Evolutionary conservation across 2,888 invertebrate genomes (phyloP).

Genomic region (Rosalia funebris): DNA sequence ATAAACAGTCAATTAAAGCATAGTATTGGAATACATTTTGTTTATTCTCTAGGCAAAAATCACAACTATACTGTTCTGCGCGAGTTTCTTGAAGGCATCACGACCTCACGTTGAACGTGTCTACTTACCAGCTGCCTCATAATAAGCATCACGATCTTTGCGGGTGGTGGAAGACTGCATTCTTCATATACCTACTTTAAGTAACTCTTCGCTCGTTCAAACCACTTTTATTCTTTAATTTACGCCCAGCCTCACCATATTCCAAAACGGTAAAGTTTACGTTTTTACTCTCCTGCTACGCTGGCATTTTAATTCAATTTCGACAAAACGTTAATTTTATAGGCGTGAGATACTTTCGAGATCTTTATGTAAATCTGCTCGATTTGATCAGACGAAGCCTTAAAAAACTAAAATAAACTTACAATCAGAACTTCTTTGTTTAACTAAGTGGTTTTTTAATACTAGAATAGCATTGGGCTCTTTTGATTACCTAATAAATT

Average conservation of each 20-base stretch:
- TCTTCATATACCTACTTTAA: constrained; percentile 36
- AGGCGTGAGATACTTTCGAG: background rate
- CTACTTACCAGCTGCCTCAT: constrained; percentile 52
- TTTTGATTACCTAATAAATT: background rate
- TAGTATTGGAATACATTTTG: constrained; percentile 29
- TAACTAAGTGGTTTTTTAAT: background rate
- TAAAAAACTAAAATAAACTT: background rate
- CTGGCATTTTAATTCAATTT: constrained; percentile 1
- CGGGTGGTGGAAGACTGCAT: constrained; percentile 54
- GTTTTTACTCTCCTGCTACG: constrained; percentile 2
- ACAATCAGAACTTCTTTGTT: background rate
- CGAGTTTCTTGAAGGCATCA: constrained; percentile 43
- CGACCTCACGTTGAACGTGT: constrained; percentile 55
- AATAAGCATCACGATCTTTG: constrained; percentile 58
- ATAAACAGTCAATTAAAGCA: constrained; percentile 35
- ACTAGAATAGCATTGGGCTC: background rate
- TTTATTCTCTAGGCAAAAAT: constrained; percentile 3
- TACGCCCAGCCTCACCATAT: constrained; percentile 13
- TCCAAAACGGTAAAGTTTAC: constrained; percentile 12
- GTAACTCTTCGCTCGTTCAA: constrained; percentile 8
- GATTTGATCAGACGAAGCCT: background rate
- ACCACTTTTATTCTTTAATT: constrained; percentile 22
- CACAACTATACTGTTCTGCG: constrained; percentile 4
- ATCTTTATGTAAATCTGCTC: background rate
- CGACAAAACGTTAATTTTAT: background rate